phyloP scores from a whole-genome alignment of 2,888 invertebrate genomes.

The Cylloceria caligata region DNA sequence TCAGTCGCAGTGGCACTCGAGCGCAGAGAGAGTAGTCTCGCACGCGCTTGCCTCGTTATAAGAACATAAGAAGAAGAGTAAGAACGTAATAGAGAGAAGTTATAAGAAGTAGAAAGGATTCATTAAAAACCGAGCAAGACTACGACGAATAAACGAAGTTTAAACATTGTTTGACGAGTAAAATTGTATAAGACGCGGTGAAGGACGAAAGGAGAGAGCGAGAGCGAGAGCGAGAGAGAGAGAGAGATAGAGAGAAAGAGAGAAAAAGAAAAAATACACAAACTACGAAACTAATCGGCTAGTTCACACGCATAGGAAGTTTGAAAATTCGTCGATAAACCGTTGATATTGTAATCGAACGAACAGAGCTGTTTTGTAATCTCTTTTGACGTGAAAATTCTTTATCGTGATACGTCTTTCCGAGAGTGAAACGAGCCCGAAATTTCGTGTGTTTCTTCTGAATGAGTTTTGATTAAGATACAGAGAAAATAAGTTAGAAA shows the following conservation, averaged over 20 bases:
- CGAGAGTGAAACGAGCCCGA: background rate
- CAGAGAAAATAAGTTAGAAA: background rate
- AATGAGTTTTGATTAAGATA: background rate
- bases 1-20: conserved; percentile 83
- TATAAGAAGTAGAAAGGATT: too few species aligned
- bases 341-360: conserved; percentile 1
- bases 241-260: background rate
- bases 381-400: background rate
- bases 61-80: conserved; percentile 40
- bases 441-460: background rate
- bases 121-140: conserved; percentile 5
- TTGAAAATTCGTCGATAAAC: too few species aligned
- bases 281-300: background rate
- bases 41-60: conserved; percentile 85
- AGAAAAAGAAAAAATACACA: background rate
- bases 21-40: conserved; percentile 82
- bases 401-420: too few species aligned
- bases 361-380: background rate
- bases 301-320: conserved; percentile 2
- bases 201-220: conserved; percentile 30
- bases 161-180: background rate
- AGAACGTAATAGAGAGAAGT: background rate
- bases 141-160: background rate
- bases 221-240: background rate
- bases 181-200: conserved; percentile 19